These are phyloP conservation scores for Watsonalla cultraria DNA, from an alignment of 2,888 invertebrate genomes.

Conservation along the genomic window DNA sequence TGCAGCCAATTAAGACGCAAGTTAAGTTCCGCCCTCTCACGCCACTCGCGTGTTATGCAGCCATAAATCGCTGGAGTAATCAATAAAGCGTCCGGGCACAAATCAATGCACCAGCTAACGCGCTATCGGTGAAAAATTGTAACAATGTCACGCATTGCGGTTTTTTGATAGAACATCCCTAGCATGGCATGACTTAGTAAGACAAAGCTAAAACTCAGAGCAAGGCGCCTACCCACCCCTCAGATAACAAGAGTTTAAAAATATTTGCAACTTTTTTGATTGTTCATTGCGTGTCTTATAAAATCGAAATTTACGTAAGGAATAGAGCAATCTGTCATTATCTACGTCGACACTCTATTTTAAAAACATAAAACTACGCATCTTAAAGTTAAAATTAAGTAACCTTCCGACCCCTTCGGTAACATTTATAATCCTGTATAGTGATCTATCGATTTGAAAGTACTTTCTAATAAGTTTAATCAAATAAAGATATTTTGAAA, in stretches of 20 bases:
- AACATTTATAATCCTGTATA: no score
- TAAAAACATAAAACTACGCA: no score
- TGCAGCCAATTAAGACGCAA: background rate
- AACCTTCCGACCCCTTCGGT: no score
- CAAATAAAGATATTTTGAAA: no score
- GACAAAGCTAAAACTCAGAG: no score
- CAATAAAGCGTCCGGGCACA: slow-evolving; percentile 64
- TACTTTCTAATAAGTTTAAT: no score
- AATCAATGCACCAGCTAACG: slow-evolving; percentile 69
- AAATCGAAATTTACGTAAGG: background rate
- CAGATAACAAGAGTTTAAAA: no score
- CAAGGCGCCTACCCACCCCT: background rate
- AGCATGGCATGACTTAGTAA: background rate
- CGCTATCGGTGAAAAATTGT: slow-evolving; percentile 43
- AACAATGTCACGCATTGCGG: slow-evolving; percentile 27
- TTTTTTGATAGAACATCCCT: background rate
- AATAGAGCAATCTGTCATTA: no score
- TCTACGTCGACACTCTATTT: no score
- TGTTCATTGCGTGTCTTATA: background rate
- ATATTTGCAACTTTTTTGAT: no score
- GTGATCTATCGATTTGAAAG: no score
- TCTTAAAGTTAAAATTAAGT: no score
- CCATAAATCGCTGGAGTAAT: slow-evolving; percentile 67
- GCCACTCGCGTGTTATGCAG: slow-evolving; percentile 50
- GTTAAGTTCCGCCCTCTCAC: slow-evolving; percentile 16